Percentiles rank a stretch among this genome's conserved stretches.
Conservation (phyloP, 2,113 vertebrate species). For the Odocoileus hemionus region DNA sequence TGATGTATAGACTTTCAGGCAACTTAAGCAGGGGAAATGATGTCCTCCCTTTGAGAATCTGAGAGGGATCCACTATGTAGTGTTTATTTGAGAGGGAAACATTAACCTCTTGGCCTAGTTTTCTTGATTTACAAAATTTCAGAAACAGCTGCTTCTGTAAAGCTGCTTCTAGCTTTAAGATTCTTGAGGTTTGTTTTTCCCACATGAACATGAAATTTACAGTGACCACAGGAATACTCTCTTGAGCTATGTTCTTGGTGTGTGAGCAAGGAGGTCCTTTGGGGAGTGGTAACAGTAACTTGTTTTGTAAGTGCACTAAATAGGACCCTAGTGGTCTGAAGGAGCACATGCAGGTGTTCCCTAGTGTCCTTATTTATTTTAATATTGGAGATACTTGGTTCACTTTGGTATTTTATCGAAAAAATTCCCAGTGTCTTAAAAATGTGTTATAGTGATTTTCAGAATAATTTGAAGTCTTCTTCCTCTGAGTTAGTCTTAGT, state of each 20-base stretch:
- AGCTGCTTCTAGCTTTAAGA: conserved; percentile 14
- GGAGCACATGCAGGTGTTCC: neutral
- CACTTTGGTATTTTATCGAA: neutral
- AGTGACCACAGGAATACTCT: neutral
- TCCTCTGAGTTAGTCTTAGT: neutral
- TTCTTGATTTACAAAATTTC: conserved; percentile 24
- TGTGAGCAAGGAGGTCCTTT: neutral
- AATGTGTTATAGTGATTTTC: neutral
- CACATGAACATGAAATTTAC: neutral
- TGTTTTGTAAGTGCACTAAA: neutral
- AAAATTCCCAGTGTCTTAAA: neutral
- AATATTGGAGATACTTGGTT: neutral
- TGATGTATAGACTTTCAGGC: neutral
- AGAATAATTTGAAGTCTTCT: neutral
- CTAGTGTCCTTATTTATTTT: conserved; percentile 15
- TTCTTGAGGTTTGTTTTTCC: neutral
- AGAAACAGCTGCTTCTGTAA: neutral
- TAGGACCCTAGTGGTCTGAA: neutral
- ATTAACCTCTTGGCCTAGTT: neutral
- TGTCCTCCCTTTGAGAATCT: neutral
- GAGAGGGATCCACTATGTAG: neutral
- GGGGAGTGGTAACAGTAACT: neutral
- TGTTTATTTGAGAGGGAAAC: neutral
- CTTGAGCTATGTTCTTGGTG: neutral
- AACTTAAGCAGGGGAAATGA: neutral